phyloP scores from a whole-genome alignment of 2,888 invertebrate species.

The Archips xylosteana region DNA sequence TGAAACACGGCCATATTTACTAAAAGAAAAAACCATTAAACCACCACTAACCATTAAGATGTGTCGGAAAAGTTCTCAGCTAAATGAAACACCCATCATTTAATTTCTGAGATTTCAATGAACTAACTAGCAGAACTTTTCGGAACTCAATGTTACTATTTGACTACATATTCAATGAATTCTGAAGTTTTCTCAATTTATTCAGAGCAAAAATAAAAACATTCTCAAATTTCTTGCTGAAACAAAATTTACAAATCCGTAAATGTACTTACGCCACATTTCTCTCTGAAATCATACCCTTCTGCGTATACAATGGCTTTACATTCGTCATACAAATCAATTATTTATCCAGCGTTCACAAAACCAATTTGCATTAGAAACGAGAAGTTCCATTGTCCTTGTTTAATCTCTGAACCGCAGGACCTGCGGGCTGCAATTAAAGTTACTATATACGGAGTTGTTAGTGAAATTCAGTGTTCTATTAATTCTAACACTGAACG shows the following conservation, averaged over 20 bases:
- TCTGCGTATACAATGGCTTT: conserved; percentile 4
- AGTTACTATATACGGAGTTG: conserved; percentile 18
- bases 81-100: background rate
- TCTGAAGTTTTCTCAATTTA: background rate
- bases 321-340: conserved; percentile 31
- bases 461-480: conserved; percentile 16
- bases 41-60: background rate
- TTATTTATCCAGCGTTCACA: conserved; percentile 37
- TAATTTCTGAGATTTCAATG: background rate
- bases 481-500: conserved; percentile 1
- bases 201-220: background rate
- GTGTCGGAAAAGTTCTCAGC: background rate
- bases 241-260: background rate
- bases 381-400: conserved; percentile 31
- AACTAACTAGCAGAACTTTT: background rate
- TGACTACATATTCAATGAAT: background rate
- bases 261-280: background rate
- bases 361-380: conserved; percentile 39
- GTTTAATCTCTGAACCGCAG: conserved; percentile 35
- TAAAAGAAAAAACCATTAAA: no score
- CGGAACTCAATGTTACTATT: background rate
- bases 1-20: no score
- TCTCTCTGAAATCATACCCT: conserved; percentile 6
- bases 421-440: conserved; percentile 30
- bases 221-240: background rate